These are phyloP conservation scores for Nibea albiflora DNA, from an alignment of 2,113 vertebrate species.

Conservation along the genomic window DNA sequence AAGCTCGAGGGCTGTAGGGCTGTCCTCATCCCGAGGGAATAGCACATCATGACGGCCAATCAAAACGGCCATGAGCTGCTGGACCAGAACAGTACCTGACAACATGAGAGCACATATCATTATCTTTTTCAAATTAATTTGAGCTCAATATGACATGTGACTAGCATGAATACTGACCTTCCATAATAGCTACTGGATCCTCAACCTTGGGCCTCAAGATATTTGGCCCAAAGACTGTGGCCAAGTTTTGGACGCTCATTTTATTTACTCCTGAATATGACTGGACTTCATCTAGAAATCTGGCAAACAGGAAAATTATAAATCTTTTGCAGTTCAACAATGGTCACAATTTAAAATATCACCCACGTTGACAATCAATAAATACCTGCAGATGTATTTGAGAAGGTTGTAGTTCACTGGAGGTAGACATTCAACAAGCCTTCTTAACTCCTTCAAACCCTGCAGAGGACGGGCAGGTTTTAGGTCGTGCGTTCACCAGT, in stretches of 20 bases:
- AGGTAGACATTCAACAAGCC: slow-evolving; percentile 92
- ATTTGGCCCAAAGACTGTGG: slow-evolving; percentile 97
- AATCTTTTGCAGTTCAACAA: not conserved
- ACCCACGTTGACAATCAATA: not conserved
- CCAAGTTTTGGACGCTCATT: slow-evolving; percentile 98
- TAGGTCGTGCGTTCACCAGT: not conserved
- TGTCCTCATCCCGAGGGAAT: slow-evolving; percentile 89
- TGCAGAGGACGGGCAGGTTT: slow-evolving; percentile 63
- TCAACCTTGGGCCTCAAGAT: slow-evolving; percentile 96
- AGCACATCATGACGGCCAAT: slow-evolving; percentile 92
- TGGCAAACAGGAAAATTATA: slow-evolving; percentile 58
- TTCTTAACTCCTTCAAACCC: slow-evolving; percentile 92
- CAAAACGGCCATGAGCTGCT: slow-evolving; percentile 97
- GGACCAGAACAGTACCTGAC: slow-evolving; percentile 93
- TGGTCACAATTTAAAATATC: not conserved
- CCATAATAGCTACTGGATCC: slow-evolving; percentile 97
- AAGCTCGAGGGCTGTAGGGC: slow-evolving; percentile 79
- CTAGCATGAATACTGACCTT: slow-evolving; percentile 82
- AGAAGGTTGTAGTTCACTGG: slow-evolving; percentile 96
- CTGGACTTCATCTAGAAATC: slow-evolving; percentile 98
- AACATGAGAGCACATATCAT: slow-evolving; percentile 18
- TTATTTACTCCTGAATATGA: slow-evolving; percentile 97
- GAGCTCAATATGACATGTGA: not conserved
- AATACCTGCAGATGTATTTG: slow-evolving; percentile 97
- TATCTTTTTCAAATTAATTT: not conserved